Evolutionary conservation across 2,113 vertebrate genomes (phyloP).

Genomic region (Oryzias celebensis): DNA sequence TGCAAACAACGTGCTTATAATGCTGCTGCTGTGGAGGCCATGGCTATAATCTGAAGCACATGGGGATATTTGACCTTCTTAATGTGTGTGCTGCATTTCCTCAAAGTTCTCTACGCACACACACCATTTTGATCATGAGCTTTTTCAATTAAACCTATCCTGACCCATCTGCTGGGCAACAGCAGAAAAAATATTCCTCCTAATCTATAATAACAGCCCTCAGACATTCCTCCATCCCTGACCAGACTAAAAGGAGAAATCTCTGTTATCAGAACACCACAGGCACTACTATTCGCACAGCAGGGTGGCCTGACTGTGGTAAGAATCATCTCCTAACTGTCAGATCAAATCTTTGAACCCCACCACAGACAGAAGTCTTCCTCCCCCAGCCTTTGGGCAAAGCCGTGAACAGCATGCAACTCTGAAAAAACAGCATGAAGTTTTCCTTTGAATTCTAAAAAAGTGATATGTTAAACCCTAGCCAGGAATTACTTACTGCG

Average conservation of each 20-base stretch:
- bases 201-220: slow-evolving; percentile 55
- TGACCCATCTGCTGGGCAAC: slow-evolving; percentile 47
- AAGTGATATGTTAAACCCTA: neutral
- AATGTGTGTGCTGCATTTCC: slow-evolving; percentile 28
- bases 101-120: slow-evolving; percentile 24
- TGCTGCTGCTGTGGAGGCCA: slow-evolving; percentile 9
- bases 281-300: slow-evolving; percentile 21
- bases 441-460: too few species aligned
- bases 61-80: slow-evolving; percentile 45
- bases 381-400: neutral
- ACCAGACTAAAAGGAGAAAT: neutral
- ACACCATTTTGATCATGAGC: slow-evolving; percentile 45
- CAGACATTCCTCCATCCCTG: slow-evolving; percentile 50
- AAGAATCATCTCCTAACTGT: slow-evolving; percentile 8
- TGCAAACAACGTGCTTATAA: slow-evolving; percentile 1
- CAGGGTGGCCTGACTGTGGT: slow-evolving; percentile 23
- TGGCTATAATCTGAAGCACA: slow-evolving; percentile 54
- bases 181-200: slow-evolving; percentile 60
- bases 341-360: slow-evolving; percentile 26
- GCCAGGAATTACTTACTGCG: neutral
- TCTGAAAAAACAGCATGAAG: neutral
- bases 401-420: slow-evolving; percentile 6
- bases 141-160: slow-evolving; percentile 46
- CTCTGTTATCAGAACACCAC: slow-evolving; percentile 41
- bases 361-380: slow-evolving; percentile 1